Evolutionary conservation across 2,888 invertebrate species (phyloP), one percentile per base, ranked within the genome.

Genomic region (Alloplasta piceator): DNA sequence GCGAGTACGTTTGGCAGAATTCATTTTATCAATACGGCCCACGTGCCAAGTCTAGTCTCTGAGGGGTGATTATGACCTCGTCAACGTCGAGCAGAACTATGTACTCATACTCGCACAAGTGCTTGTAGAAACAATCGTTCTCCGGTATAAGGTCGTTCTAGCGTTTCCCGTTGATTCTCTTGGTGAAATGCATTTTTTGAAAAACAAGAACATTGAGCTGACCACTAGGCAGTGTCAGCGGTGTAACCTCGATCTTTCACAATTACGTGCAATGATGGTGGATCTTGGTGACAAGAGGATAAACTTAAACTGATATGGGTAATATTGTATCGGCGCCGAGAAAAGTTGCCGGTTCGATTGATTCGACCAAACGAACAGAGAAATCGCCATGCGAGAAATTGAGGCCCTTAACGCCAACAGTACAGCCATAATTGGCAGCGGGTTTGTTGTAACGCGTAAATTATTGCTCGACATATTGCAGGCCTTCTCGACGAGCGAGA

Each of bases 61-160:
- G 85, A 96, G 93, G 6, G 98, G 98, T 95, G n/a, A 98, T 97
- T 86, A 98, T 98, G 74, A 98, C 96, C 93, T 98, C 98, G 93
- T 98, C 98, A 84, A 98, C 96, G 92, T 98, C 98, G 70, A 98
- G 93, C 78, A 98, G 93, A n/a, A 97, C 97, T 72, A 98, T 96
- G 93, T 97, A 98, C 83, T 97, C 95, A 92, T 98, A 98, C 84
- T 96, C 94, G 92, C 98, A 97, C 93, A 98, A 95, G 91, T 98
- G 97, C 91, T 97, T 96, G 93, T 98, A 98, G 72, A 98, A 94
- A 90, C 98, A 98, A 92, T 98, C 98, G 92, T 98, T 98, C 93
- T 98, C 98, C 9, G 98, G 98, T 87, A 98, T 97, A 79, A 98
- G 94, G 97, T 10, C 98, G 94, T n/a, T n/a, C n/a, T n/a, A n/a